Percentiles rank a stretch among this genome's conserved stretches.
phyloP scores from a whole-genome alignment of 2,113 vertebrate species.

The Thalassoma bifasciatum region DNA sequence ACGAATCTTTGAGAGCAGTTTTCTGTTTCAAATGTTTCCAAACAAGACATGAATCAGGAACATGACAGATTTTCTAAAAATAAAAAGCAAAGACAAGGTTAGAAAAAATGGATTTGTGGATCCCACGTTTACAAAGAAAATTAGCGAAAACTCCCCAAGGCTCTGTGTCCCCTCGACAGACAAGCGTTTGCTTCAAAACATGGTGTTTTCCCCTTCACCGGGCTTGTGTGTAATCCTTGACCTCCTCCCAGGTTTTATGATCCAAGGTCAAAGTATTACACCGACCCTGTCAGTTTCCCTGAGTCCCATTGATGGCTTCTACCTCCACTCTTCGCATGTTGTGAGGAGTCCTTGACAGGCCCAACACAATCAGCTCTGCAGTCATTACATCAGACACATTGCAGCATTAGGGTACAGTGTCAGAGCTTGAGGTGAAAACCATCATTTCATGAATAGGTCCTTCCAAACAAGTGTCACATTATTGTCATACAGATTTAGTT shows the following conservation, averaged over 20 bases:
- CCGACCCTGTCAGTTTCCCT: constrained; percentile 41
- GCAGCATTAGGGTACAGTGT: constrained; percentile 53
- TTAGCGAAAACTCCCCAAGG: too few relatives aligned
- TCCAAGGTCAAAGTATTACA: constrained; percentile 54
- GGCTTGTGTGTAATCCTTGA: background rate
- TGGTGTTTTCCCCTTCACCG: background rate
- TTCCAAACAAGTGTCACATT: constrained; percentile 52
- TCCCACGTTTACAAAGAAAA: too few relatives aligned
- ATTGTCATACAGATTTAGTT: constrained; percentile 31
- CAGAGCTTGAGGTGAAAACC: constrained; percentile 37
- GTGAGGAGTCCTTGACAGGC: constrained; percentile 64
- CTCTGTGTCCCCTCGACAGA: too few relatives aligned
- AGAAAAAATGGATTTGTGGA: too few relatives aligned
- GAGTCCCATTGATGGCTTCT: constrained; percentile 58
- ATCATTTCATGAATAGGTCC: constrained; percentile 50
- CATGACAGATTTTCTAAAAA: too few relatives aligned
- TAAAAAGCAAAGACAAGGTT: too few relatives aligned
- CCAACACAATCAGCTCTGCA: constrained; percentile 63
- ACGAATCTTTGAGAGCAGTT: too few relatives aligned
- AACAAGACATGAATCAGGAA: too few relatives aligned
- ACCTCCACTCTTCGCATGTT: constrained; percentile 62
- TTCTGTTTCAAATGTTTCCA: too few relatives aligned
- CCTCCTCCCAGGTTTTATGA: constrained; percentile 8
- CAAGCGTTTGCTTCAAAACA: too few relatives aligned
- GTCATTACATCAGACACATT: constrained; percentile 72